phyloP scores from a whole-genome alignment of 1,140 invertebrate species.

The Wiebesia pumilae region DNA sequence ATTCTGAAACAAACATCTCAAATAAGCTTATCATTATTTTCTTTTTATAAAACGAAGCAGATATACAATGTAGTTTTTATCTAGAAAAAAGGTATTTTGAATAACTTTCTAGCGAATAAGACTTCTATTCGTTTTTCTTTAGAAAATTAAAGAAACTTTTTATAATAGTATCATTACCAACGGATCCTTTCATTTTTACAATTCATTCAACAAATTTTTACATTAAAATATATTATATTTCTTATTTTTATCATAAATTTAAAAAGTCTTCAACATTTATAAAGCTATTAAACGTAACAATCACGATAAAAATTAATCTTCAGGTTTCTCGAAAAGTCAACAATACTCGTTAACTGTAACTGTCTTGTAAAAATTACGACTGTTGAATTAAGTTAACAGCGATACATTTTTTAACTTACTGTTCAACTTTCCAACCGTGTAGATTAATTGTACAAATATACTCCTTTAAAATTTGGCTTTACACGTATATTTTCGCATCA shows the following conservation, averaged over 20 bases:
- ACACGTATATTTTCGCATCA: not conserved
- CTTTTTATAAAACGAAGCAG: too few species aligned
- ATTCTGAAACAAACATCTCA: not conserved
- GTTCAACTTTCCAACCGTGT: conserved; percentile 26
- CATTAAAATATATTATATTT: conserved; percentile 29
- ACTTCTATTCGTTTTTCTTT: not conserved
- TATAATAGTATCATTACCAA: not conserved
- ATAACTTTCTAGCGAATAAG: not conserved
- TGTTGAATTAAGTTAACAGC: conserved; percentile 10
- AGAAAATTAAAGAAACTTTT: not conserved
- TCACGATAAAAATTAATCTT: conserved; percentile 22
- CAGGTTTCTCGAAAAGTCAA: conserved; percentile 29
- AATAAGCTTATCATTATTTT: too few species aligned
- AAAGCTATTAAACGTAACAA: conserved; percentile 55
- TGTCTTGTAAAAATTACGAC: conserved; percentile 6
- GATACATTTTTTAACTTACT: not conserved
- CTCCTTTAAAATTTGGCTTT: conserved; percentile 9
- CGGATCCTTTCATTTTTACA: conserved; percentile 27
- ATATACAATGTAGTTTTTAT: not conserved
- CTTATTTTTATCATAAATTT: conserved; percentile 37
- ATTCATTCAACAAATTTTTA: conserved; percentile 29
- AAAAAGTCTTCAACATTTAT: conserved; percentile 54
- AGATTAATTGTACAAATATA: conserved; percentile 33
- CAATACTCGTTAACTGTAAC: conserved; percentile 14
- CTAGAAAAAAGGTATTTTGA: too few species aligned